Conservation (phyloP, 2,113 vertebrate species). For the Platichthys stellatus region DNA sequence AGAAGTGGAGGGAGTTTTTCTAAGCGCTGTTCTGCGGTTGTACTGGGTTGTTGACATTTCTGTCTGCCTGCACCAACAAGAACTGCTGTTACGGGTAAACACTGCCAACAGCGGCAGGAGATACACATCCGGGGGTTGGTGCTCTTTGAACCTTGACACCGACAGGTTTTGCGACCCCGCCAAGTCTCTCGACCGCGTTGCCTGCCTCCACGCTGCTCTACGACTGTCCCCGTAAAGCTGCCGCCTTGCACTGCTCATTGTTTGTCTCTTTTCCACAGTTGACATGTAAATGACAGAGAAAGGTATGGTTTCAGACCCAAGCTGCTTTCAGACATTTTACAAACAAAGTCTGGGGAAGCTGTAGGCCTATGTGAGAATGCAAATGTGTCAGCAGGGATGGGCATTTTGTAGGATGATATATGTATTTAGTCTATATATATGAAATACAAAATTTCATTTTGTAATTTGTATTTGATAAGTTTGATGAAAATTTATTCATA, state of each 20-base stretch:
- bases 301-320: not conserved
- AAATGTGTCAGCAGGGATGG: no score
- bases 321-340: not conserved
- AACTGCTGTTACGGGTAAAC: conserved; percentile 55
- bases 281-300: conserved; percentile 19
- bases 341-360: no score
- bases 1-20: conserved; percentile 30
- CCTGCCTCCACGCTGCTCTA: conserved; percentile 9
- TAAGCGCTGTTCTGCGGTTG: conserved; percentile 33
- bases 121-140: conserved; percentile 13
- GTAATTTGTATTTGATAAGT: no score
- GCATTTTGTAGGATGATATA: no score
- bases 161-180: conserved; percentile 20
- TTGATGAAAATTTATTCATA: no score
- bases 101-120: conserved; percentile 28
- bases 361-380: no score
- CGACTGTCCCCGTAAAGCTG: conserved; percentile 19
- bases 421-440: no score
- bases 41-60: conserved; percentile 56
- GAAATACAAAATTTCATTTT: no score
- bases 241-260: conserved; percentile 15
- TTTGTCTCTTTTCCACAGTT: conserved; percentile 15
- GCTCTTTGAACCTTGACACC: conserved; percentile 47
- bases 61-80: conserved; percentile 43
- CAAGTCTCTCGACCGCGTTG: conserved; percentile 16